Evolutionary conservation across 2,888 invertebrate genomes (phyloP), one percentile per base, ranked within the genome.

Genomic region (Nephrotoma guestfalica): DNA sequence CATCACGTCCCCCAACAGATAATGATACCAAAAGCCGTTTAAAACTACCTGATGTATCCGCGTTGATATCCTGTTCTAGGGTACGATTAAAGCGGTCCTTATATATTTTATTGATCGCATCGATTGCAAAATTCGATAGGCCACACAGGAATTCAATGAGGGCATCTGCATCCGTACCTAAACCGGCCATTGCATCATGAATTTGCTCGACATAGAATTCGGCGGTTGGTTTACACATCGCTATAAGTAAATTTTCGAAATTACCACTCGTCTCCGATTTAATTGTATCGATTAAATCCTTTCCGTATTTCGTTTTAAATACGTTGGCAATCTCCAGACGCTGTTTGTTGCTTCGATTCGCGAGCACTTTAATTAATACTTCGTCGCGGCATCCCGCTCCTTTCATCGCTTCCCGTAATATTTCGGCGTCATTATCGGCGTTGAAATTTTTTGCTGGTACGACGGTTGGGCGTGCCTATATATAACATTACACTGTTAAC

Each of bases 41-140:
- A 92, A 99, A 98, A 90, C 95, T 95, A 13, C 98, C 98, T 85
- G 97, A 97, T 2, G 98, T 98, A 90, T 99, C 99, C 86, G 95
- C 94, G 88, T 93, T 94, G 41, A 98, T 91, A 90, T 97, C 97
- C 86, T 95, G 94, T 90, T 98, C 98, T 88, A 98, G 92, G 0
- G 85, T 84, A n/a, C 41, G 41, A 2, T 84, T 84, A 13, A 41
- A 84, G 1, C 15, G 13, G 0, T 13, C 4, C n/a, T 95, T 94
- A 90, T 97, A 97, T 47, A 96, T 94, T 88, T 94, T 94, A 87
- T 95, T 94, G 89, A 97, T 96, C 86, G 95, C 94, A 88, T 94
- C 93, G 88, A 97, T 96, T 90, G 97, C 97, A 87, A 94, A 93
- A 91, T 98, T 98, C 88, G 95, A 95, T 90, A 97, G 93, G 6